These are phyloP conservation scores for Eucera pruinosa DNA, from an alignment of 2,888 invertebrate species.

Conservation along the genomic window DNA sequence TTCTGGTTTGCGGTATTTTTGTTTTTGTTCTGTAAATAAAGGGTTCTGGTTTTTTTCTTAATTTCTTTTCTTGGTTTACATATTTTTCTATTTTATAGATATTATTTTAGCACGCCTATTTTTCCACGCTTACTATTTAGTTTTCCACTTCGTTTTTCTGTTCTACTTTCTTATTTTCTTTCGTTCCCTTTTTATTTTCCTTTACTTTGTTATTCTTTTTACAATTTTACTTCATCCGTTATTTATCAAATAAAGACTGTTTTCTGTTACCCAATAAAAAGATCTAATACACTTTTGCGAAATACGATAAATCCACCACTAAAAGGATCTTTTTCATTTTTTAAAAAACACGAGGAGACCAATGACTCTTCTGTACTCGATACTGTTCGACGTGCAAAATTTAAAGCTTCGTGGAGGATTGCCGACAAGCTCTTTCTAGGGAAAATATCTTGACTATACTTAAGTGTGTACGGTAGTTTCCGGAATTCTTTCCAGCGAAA, in stretches of 20 bases:
- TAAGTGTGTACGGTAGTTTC: background rate
- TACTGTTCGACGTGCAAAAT: conserved; percentile 1
- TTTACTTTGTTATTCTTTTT: no score
- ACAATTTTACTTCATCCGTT: no score
- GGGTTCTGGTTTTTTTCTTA: background rate
- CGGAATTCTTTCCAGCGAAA: background rate
- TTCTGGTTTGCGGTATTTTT: no score
- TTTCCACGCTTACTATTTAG: no score
- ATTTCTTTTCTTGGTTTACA: background rate
- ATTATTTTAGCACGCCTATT: no score
- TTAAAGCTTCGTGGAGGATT: background rate
- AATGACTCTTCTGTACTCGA: background rate
- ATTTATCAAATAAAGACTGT: no score
- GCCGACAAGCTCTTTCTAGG: conserved; percentile 7
- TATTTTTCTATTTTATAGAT: no score
- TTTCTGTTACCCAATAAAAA: no score
- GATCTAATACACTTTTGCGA: no score
- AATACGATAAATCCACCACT: background rate
- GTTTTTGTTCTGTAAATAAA: no score
- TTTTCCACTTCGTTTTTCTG: background rate
- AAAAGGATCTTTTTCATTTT: background rate
- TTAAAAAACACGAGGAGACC: background rate
- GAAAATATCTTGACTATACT: conserved; percentile 12
- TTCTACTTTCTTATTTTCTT: conserved; percentile 6
- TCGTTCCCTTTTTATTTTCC: no score